phyloP scores from a whole-genome alignment of 2,888 invertebrate species.

The Pyrrhia umbra region DNA sequence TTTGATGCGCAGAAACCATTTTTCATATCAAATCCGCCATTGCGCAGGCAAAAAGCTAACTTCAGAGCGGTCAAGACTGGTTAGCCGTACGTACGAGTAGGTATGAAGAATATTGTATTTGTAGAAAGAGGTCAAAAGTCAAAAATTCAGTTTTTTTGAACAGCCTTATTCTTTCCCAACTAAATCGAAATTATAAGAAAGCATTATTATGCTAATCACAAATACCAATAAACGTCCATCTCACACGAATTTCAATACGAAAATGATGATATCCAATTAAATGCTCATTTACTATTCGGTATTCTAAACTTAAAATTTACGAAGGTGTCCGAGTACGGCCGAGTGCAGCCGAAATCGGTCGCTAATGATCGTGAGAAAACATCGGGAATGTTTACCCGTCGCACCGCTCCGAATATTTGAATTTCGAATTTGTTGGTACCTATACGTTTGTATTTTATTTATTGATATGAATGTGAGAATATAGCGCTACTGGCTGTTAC shows the following conservation, averaged over 20 bases:
- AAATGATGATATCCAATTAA: slow-evolving; percentile 54
- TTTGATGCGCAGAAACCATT: too few relatives aligned
- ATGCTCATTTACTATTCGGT: slow-evolving; percentile 44
- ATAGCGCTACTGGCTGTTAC: slow-evolving; percentile 24
- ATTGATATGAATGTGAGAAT: slow-evolving; percentile 38
- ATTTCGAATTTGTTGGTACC: slow-evolving; percentile 66
- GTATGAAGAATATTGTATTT: too few relatives aligned
- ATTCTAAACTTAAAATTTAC: slow-evolving; percentile 56
- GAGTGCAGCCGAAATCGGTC: slow-evolving; percentile 56
- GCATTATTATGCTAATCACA: slow-evolving; percentile 12
- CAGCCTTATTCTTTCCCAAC: too few relatives aligned
- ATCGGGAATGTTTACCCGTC: slow-evolving; percentile 62
- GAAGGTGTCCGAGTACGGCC: slow-evolving; percentile 53
- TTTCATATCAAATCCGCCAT: too few relatives aligned
- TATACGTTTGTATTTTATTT: slow-evolving; percentile 47
- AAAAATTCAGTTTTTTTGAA: too few relatives aligned
- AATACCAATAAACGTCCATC: slow-evolving; percentile 25
- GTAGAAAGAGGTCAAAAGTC: too few relatives aligned
- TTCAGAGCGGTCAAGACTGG: too few relatives aligned
- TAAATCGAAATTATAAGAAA: too few relatives aligned
- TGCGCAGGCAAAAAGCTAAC: too few relatives aligned
- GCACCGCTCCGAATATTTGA: slow-evolving; percentile 56
- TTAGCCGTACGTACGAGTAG: too few relatives aligned
- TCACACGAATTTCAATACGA: slow-evolving; percentile 18
- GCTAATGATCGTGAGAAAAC: slow-evolving; percentile 74